phyloP scores from a whole-genome alignment of 1,140 invertebrate genomes.

The Lepidurus apus region DNA sequence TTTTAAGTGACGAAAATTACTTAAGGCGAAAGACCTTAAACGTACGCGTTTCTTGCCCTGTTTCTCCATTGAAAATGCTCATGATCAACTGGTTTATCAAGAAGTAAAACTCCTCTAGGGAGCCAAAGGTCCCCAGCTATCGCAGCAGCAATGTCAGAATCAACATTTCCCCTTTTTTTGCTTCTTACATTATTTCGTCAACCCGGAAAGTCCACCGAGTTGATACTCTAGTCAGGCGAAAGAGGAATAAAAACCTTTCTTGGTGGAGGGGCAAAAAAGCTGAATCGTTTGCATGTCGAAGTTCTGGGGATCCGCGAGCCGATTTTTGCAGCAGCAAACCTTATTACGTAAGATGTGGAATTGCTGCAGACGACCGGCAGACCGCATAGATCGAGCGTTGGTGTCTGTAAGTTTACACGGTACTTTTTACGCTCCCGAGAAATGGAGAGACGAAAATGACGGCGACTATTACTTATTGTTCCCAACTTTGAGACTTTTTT shows the following conservation, averaged over 20 bases:
- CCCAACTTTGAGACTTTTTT: background rate
- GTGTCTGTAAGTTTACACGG: background rate
- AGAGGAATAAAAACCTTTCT: background rate
- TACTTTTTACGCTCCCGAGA: background rate
- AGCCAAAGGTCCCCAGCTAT: background rate
- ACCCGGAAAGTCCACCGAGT: no score
- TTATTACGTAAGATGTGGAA: background rate
- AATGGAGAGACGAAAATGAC: background rate
- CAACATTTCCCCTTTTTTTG: background rate
- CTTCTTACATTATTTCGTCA: no score
- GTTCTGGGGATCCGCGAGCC: background rate
- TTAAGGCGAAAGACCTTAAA: no score
- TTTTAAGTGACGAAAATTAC: no score
- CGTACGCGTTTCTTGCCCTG: no score
- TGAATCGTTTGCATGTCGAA: background rate
- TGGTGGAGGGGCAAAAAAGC: background rate
- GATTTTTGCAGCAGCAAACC: constrained; percentile 11
- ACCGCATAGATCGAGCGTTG: background rate
- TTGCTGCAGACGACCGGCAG: background rate
- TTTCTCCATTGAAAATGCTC: no score
- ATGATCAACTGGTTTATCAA: background rate
- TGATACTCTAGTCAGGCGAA: background rate
- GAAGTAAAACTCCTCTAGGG: background rate
- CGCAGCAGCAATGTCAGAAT: background rate
- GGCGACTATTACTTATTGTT: background rate